Conservation (phyloP, 2,113 vertebrate genomes). For the Lamprologus tigripictilis region DNA sequence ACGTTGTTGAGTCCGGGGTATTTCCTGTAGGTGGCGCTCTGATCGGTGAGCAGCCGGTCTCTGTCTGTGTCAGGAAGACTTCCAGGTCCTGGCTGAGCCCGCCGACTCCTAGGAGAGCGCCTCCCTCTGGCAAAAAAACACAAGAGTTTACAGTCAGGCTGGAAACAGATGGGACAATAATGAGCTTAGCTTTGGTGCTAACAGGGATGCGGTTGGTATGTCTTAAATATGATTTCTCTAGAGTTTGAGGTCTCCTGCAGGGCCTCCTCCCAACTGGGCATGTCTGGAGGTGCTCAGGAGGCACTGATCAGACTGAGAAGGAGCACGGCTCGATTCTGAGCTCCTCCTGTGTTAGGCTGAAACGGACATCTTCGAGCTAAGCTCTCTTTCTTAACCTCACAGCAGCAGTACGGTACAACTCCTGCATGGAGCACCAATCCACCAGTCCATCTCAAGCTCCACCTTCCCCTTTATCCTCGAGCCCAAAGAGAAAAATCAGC, state of each 20-base stretch:
- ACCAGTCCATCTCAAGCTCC: not conserved
- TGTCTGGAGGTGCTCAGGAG: not conserved
- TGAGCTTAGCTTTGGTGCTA: not conserved
- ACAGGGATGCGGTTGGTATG: not conserved
- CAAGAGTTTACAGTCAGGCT: not conserved
- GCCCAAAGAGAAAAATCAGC: not conserved
- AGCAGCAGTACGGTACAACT: not conserved
- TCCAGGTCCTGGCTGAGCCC: slow-evolving; percentile 81
- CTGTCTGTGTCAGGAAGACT: slow-evolving; percentile 82
- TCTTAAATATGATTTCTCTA: not conserved
- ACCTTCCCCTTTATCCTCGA: not conserved
- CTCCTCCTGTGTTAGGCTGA: not conserved
- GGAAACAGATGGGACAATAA: not conserved
- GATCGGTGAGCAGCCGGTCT: slow-evolving; percentile 81
- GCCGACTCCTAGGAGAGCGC: slow-evolving; percentile 83
- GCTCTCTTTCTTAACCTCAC: not conserved
- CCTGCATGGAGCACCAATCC: not conserved
- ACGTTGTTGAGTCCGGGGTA: slow-evolving; percentile 95
- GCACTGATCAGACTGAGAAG: not conserved
- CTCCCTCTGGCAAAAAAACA: slow-evolving; percentile 67
- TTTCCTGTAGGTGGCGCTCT: slow-evolving; percentile 89
- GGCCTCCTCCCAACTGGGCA: not conserved
- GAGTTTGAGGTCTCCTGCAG: not conserved
- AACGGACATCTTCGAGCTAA: not conserved
- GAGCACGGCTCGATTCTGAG: not conserved